A percentile compares a stretch with the other conserved stretches of the same genome.
Evolutionary conservation across 1,140 invertebrate species (phyloP).

Genomic region (Episyrphus balteatus): DNA sequence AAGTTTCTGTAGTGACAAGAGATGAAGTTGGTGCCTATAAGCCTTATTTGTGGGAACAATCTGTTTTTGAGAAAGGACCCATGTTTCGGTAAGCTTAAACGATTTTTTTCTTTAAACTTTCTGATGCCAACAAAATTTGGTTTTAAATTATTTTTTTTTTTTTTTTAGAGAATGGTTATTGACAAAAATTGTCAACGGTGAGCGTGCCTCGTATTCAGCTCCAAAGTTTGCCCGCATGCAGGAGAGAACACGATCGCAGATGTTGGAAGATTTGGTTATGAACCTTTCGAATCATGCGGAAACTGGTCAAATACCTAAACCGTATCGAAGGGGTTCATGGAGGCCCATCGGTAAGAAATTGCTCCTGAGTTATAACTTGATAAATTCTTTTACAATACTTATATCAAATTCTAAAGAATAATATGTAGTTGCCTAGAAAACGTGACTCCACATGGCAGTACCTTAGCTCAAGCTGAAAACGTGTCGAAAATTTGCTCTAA

Average conservation of each 20-base stretch:
- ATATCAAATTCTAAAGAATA: no score
- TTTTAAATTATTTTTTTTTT: neutral
- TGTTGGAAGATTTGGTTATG: constrained; percentile 89
- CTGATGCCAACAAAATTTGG: neutral
- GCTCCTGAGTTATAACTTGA: constrained; percentile 1
- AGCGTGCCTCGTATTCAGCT: constrained; percentile 90
- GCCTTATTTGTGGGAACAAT: constrained; percentile 88
- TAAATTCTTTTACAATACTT: neutral
- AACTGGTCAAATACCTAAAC: constrained; percentile 91
- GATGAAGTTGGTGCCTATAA: constrained; percentile 97
- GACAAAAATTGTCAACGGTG: constrained; percentile 96
- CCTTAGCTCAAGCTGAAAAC: no score
- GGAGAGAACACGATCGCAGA: constrained; percentile 79
- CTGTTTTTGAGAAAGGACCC: constrained; percentile 84
- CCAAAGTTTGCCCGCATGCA: constrained; percentile 94
- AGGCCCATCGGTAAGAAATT: constrained; percentile 62
- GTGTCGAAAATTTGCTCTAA: no score
- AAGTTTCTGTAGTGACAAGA: constrained; percentile 86
- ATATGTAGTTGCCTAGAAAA: no score
- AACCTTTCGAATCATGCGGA: constrained; percentile 89
- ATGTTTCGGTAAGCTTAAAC: constrained; percentile 48
- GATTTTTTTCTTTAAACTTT: no score
- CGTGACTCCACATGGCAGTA: no score
- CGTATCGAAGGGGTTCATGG: constrained; percentile 82
- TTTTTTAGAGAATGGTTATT: constrained; percentile 76